A percentile compares a stretch with the other conserved stretches of the same genome.
These are phyloP conservation scores for Spilosoma lubricipeda DNA, from an alignment of 2,888 invertebrate genomes.

Conservation along the genomic window DNA sequence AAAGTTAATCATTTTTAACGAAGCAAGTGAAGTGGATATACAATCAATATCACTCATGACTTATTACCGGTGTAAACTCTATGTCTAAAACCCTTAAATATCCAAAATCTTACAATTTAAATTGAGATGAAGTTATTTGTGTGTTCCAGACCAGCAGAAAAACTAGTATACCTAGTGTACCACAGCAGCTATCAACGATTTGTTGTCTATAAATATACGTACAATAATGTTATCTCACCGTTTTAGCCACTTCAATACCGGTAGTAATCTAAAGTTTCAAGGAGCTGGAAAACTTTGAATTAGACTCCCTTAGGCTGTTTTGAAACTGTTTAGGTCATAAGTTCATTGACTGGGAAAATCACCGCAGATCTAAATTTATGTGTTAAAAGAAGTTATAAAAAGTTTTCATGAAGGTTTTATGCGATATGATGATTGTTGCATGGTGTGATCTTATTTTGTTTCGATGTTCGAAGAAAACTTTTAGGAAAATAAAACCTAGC, in stretches of 20 bases:
- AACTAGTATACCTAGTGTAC: too few species aligned
- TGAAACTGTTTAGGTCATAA: background rate
- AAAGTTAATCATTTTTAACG: too few species aligned
- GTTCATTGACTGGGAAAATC: slow-evolving; percentile 2
- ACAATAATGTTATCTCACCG: background rate
- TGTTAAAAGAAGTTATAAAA: slow-evolving; percentile 27
- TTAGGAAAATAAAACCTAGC: too few species aligned
- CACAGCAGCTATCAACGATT: too few species aligned
- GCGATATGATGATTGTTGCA: slow-evolving; percentile 29
- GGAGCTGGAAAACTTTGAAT: background rate
- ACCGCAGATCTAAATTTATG: slow-evolving; percentile 8
- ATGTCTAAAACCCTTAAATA: too few species aligned
- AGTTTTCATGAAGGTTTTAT: slow-evolving; percentile 37
- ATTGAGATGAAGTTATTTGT: too few species aligned
- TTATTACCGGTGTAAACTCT: too few species aligned
- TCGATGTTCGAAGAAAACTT: slow-evolving; percentile 17
- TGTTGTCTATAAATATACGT: background rate
- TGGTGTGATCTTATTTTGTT: slow-evolving; percentile 8
- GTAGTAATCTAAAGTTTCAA: background rate
- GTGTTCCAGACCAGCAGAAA: too few species aligned
- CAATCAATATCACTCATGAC: too few species aligned
- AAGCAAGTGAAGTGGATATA: too few species aligned
- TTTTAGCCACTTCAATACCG: background rate
- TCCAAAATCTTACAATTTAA: too few species aligned
- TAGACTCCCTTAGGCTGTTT: background rate